Evolutionary conservation across 2,797 vertebrate species (phyloP).

Genomic region (Hemitrygon akajei): DNA sequence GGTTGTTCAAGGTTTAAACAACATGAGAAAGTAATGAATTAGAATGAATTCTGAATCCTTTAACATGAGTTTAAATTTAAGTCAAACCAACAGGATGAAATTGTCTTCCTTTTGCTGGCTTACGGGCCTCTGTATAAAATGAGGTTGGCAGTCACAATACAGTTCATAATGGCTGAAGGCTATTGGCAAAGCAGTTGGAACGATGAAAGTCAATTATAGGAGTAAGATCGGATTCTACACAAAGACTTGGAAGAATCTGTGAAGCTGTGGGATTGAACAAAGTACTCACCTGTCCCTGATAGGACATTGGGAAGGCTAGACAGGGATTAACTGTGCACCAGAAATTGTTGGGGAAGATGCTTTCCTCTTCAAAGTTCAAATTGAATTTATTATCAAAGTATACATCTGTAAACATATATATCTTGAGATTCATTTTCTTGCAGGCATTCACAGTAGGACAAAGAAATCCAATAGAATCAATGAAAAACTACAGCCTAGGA

Average conservation of each 20-base stretch:
- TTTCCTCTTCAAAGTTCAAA: too few species aligned
- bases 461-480: too few species aligned
- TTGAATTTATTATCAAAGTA: too few species aligned
- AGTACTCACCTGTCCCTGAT: neutral
- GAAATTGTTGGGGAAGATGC: neutral
- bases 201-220: neutral
- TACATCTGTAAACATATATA: too few species aligned
- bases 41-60: neutral
- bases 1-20: slow-evolving; percentile 2
- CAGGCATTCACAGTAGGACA: too few species aligned
- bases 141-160: neutral
- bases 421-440: too few species aligned
- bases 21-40: neutral
- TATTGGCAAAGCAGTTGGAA: neutral
- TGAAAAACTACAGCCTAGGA: too few species aligned
- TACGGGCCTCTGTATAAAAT: neutral
- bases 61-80: neutral
- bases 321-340: neutral
- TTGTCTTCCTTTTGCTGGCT: neutral
- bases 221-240: neutral
- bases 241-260: neutral
- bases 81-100: neutral
- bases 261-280: neutral
- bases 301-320: neutral
- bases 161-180: neutral